A percentile compares a stretch with the other conserved stretches of the same genome.
Conservation (phyloP, 1,140 invertebrate species). For the Euwallacea fornicatus region DNA sequence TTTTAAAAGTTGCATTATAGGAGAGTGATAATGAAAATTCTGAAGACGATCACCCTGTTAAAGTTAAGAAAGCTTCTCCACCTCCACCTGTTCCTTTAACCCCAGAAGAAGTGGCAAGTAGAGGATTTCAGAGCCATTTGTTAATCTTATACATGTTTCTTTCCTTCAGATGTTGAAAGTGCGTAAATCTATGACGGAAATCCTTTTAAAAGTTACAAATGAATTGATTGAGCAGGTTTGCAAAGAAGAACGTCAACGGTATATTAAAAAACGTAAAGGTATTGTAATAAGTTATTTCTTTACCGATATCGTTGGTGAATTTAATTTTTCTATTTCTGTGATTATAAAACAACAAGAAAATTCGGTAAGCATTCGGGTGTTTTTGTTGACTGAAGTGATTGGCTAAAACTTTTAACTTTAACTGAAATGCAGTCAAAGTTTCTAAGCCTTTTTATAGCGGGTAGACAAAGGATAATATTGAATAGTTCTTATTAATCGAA, state of each 20-base stretch:
- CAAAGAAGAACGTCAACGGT: constrained; percentile 70
- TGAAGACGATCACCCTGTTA: constrained; percentile 38
- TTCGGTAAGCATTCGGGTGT: neutral
- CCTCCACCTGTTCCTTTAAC: constrained; percentile 39
- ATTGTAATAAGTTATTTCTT: constrained; percentile 37
- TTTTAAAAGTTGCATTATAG: constrained; percentile 24
- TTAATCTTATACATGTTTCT: neutral
- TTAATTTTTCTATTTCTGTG: no score
- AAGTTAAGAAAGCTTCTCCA: constrained; percentile 33
- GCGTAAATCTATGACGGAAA: constrained; percentile 83
- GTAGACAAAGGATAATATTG: constrained; percentile 3
- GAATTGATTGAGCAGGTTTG: constrained; percentile 82
- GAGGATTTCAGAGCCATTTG: constrained; percentile 24
- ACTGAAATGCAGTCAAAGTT: neutral
- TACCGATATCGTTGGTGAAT: no score
- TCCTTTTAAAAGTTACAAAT: constrained; percentile 90
- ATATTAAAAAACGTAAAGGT: constrained; percentile 52
- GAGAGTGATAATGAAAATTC: constrained; percentile 52
- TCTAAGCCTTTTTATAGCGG: constrained; percentile 27
- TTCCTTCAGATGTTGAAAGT: constrained; percentile 83
- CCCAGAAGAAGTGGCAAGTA: constrained; percentile 59
- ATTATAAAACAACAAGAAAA: neutral
- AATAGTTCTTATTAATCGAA: constrained; percentile 31
- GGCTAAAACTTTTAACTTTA: no score
- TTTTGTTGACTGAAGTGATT: no score